Conservation (phyloP, 2,797 vertebrate genomes). For the Anabas testudineus region DNA sequence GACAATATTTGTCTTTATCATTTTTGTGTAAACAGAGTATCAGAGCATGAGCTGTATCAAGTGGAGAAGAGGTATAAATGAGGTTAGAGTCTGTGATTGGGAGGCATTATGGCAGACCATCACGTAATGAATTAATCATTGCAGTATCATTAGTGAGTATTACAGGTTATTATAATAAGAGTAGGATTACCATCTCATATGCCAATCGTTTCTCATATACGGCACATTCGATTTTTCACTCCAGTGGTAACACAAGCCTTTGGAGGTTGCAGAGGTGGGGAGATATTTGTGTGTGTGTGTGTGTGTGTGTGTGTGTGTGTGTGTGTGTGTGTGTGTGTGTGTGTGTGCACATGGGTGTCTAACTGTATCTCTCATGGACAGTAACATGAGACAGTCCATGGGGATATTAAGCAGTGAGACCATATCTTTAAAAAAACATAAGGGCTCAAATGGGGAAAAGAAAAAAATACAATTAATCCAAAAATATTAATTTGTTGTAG, state of each 20-base stretch:
- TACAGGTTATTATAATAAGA: conserved; percentile 61
- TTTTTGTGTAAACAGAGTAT: conserved; percentile 40
- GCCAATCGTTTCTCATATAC: conserved; percentile 57
- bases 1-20: conserved; percentile 11
- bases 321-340: too few species aligned
- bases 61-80: conserved; percentile 13
- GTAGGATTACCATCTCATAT: conserved; percentile 67
- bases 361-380: conserved; percentile 37
- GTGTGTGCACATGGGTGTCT: too few species aligned
- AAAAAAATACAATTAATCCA: neutral
- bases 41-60: conserved; percentile 40
- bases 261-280: conserved; percentile 30
- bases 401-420: conserved; percentile 35
- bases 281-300: conserved; percentile 17
- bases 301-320: too few species aligned
- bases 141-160: conserved; percentile 55
- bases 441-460: conserved; percentile 1
- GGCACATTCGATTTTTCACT: conserved; percentile 69
- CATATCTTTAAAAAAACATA: conserved; percentile 18
- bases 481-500: conserved; percentile 40
- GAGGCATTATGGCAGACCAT: conserved; percentile 39
- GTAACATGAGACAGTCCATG: conserved; percentile 50
- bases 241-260: conserved; percentile 59
- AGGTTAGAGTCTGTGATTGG: conserved; percentile 41
- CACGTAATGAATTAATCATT: conserved; percentile 65